Evolutionary conservation across 2,888 invertebrate genomes (phyloP), one percentile per base, ranked within the genome.

Genomic region (Cataglyphis livida): DNA sequence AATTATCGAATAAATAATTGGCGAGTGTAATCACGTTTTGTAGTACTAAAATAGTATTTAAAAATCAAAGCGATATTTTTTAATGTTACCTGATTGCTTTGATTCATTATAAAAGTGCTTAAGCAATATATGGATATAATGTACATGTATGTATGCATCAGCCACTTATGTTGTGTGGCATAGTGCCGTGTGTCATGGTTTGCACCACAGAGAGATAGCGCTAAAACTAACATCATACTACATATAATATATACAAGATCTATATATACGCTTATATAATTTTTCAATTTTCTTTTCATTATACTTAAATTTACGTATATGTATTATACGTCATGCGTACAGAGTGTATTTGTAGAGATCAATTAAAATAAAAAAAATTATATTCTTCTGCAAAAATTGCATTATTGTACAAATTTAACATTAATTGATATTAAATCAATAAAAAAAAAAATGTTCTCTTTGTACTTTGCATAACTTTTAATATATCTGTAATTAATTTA

Each of bases 21-120:
- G 74, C 71, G 76, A 89, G 81, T 84, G 82, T 84, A 88, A 84
- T 65, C 54, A 35, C 18, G 75, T 90, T 81, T 48, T 41, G 38
- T 75, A 83, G 82, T 89, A 91, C 85, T 90, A 89, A 87, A 91
- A 87, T 86, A 90, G 83, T 84, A 84, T 89, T 88, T 85, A 86
- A 84, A 54, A 87, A 83, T 57, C 86, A 48, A 89, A 87, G 87
- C 65, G 70, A 44, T 84, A 73, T 62, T 71, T 81, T 88, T 83
- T 86, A 81, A 82, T 59, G 70, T 85, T 75, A 79, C 71, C 83
- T 87, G 87, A 89, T 85, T 91, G 89, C 84, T 91, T 91, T 87
- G 84, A 89, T 89, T 91, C 85, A 86, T 81, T 85, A 84, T 87
- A 88, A 83, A 83, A 74, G 71, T 85, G 82, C 87, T 83, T 86